Conservation (phyloP, 2,113 vertebrate species). For the Caracal caracal region DNA sequence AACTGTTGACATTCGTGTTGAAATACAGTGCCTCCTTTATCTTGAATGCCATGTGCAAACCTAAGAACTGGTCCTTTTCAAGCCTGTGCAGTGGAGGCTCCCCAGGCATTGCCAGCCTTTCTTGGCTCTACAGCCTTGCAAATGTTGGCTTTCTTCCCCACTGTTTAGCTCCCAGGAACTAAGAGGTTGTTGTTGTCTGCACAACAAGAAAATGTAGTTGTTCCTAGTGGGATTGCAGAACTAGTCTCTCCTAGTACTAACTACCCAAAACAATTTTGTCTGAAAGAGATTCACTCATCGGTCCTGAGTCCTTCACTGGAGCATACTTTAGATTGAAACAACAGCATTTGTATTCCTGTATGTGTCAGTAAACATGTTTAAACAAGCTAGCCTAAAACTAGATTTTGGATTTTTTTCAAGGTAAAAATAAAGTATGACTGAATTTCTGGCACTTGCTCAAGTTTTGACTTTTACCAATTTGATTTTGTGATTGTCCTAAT, state of each 20-base stretch:
- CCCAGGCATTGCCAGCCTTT: neutral
- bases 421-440: slow-evolving; percentile 29
- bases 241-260: neutral
- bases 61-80: neutral
- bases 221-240: neutral
- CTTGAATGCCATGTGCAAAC: neutral
- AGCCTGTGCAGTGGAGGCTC: neutral
- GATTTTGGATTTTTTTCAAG: slow-evolving; percentile 45
- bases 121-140: slow-evolving; percentile 24
- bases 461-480: slow-evolving; percentile 17
- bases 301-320: neutral
- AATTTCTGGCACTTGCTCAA: slow-evolving; percentile 36
- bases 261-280: neutral
- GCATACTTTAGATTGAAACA: neutral
- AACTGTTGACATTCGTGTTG: neutral
- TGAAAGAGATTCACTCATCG: neutral
- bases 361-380: slow-evolving; percentile 48
- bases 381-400: slow-evolving; percentile 48
- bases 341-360: neutral
- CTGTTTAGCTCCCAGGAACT: neutral
- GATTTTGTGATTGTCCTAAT: slow-evolving; percentile 13
- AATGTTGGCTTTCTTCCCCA: neutral
- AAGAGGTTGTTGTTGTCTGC: neutral
- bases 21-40: neutral
- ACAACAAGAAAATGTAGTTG: slow-evolving; percentile 46